These are phyloP conservation scores for Catocala sponsa DNA, from an alignment of 2,888 invertebrate species.

Conservation along the genomic window DNA sequence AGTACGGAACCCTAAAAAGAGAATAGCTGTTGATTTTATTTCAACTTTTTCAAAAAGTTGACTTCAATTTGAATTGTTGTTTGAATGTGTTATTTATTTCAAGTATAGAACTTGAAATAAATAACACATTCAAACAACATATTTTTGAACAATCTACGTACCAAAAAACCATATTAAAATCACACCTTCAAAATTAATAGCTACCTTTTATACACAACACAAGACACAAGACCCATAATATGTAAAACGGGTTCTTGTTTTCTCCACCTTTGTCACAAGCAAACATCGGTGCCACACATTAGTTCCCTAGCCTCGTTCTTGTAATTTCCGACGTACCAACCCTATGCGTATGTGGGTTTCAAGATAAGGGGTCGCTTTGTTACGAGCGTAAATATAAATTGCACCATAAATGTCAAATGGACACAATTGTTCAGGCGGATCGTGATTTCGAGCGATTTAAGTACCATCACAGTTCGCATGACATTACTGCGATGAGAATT, in stretches of 20 bases:
- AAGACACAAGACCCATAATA: not conserved
- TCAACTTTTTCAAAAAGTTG: too few species aligned
- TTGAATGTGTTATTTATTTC: too few species aligned
- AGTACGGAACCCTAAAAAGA: too few species aligned
- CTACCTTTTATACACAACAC: not conserved
- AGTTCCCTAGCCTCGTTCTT: not conserved
- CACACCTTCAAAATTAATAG: too few species aligned
- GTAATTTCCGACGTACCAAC: slow-evolving; percentile 21
- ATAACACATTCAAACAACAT: too few species aligned
- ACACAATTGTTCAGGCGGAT: slow-evolving; percentile 68
- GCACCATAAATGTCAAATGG: slow-evolving; percentile 78
- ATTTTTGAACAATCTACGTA: too few species aligned
- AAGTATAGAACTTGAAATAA: too few species aligned
- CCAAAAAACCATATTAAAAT: too few species aligned
- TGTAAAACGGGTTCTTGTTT: not conserved
- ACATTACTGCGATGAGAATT: slow-evolving; percentile 7
- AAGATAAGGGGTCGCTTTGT: slow-evolving; percentile 64
- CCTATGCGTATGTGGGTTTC: slow-evolving; percentile 49
- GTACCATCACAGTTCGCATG: slow-evolving; percentile 26
- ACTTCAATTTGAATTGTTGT: too few species aligned
- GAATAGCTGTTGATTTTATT: too few species aligned
- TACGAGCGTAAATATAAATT: slow-evolving; percentile 74
- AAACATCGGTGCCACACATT: slow-evolving; percentile 2
- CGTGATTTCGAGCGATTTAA: slow-evolving; percentile 61
- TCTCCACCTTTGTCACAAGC: not conserved